Evolutionary conservation across 2,797 vertebrate species (phyloP).

Genomic region (Austrolebias charrua): DNA sequence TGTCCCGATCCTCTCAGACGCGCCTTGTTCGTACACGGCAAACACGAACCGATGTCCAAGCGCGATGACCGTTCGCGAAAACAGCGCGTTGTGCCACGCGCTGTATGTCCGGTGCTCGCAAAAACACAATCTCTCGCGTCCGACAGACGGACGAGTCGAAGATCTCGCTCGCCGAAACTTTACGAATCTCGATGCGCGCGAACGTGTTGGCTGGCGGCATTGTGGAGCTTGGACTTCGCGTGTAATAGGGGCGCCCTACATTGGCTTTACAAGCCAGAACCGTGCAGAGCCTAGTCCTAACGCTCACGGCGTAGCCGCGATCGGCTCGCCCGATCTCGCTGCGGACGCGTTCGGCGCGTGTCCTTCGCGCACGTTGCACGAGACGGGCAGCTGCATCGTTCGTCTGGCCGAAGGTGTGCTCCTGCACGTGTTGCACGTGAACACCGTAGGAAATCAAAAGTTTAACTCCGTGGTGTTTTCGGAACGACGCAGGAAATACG

Average conservation of each 20-base stretch:
- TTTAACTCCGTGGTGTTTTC: background rate
- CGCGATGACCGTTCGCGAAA: background rate
- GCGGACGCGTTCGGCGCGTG: too few relatives aligned
- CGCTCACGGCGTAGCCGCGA: background rate
- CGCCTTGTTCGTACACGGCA: conserved; percentile 18
- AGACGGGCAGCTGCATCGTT: conserved; percentile 16
- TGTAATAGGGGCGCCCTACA: background rate
- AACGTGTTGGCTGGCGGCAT: conserved; percentile 1
- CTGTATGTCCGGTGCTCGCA: background rate
- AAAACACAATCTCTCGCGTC: background rate
- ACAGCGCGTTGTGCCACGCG: accelerated
- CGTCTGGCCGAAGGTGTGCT: conserved; percentile 27
- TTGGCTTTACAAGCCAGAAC: conserved; percentile 28
- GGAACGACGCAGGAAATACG: background rate
- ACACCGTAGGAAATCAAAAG: conserved; percentile 25
- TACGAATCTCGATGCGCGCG: conserved; percentile 7
- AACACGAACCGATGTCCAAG: conserved; percentile 1
- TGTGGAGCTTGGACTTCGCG: conserved; percentile 9
- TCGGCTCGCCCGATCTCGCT: too few relatives aligned
- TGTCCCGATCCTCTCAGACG: conserved; percentile 5
- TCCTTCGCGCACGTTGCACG: too few relatives aligned
- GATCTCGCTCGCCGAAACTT: background rate
- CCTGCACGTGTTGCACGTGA: too few relatives aligned
- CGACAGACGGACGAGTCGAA: too few relatives aligned
- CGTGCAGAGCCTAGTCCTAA: background rate